Evolutionary conservation across 2,888 invertebrate genomes (phyloP), one percentile per base, ranked within the genome.

Genomic region (Eupithecia dodoneata): DNA sequence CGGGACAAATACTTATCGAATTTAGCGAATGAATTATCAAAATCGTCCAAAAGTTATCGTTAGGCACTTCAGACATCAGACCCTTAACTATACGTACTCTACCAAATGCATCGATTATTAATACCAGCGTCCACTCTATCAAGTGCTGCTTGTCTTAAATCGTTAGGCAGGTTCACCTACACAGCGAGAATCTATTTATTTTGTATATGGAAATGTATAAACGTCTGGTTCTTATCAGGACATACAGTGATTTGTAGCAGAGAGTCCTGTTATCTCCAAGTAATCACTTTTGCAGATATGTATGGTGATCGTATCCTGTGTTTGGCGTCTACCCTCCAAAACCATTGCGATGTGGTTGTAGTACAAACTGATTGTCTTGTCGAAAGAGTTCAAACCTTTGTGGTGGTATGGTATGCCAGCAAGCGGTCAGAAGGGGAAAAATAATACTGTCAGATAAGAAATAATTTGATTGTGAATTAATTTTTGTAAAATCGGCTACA

Each of bases 221-320:
- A 47, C 30, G 73, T 76, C 73, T 65, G 76, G 18, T 30, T 59
- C 42, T 71, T 76, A 76, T 74, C 73, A 55, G 52, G 59, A 69
- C 42, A 15, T 45, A 30, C 76, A 71, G 71, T 76, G 76, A 76
- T 76, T 71, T 76, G 76, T 71, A 55, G 73, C 71, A 18, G 71
- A 30, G 30, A 30, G 63, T 10, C 18, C 12, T 63, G 30, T 63
- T 63, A 77, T 74, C 74, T 72, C n/a, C 49, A 76, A 63, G 71
- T 66, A 77, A 77, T 77, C 76, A 74, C 55, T 77, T 74, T 45
- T 77, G 71, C 55, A 42, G 76, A 73, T 76, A 76, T 47, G 18
- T 76, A 76, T 47, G 18, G 47, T 47, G 42, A 71, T 66, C 65
- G 69, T 69, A 73, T 72, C 76, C 76, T 69, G 76, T 69, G 69